Conservation (phyloP, 2,888 invertebrate genomes). For the Seira musarum region DNA sequence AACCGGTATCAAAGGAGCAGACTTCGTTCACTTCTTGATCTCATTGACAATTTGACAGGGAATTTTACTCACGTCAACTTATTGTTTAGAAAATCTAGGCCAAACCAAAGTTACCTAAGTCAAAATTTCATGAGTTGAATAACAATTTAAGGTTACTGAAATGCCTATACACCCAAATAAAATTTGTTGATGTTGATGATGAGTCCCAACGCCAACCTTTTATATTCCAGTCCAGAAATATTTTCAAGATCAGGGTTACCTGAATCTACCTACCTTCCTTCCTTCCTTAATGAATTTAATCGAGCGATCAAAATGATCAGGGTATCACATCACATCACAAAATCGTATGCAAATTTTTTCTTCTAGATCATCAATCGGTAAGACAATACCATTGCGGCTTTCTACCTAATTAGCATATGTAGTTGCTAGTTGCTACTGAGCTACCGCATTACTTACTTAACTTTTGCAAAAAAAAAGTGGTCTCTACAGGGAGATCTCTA, state of each 20-base stretch:
- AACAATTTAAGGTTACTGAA: no score
- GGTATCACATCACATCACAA: conserved; percentile 11
- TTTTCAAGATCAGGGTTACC: conserved; percentile 51
- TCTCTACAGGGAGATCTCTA: conserved; percentile 47
- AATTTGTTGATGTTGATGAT: conserved; percentile 37
- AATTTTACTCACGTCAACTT: neutral
- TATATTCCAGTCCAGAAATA: neutral
- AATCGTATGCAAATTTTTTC: neutral
- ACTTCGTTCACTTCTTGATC: neutral
- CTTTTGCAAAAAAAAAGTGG: conserved; percentile 44
- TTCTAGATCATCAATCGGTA: conserved; percentile 24
- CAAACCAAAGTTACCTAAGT: conserved; percentile 16
- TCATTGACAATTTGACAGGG: conserved; percentile 30
- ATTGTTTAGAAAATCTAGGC: no score
- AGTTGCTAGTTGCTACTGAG: no score
- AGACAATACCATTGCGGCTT: conserved; percentile 17
- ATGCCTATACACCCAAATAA: no score
- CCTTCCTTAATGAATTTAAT: no score
- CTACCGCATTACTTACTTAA: conserved; percentile 52
- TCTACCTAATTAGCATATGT: conserved; percentile 43
- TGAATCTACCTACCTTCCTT: no score
- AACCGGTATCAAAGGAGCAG: conserved; percentile 43
- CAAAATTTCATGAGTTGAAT: no score
- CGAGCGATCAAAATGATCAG: conserved; percentile 19
- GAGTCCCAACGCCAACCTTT: no score